Conservation (phyloP, 2,113 vertebrate species). For the Stigmatopora nigra region DNA sequence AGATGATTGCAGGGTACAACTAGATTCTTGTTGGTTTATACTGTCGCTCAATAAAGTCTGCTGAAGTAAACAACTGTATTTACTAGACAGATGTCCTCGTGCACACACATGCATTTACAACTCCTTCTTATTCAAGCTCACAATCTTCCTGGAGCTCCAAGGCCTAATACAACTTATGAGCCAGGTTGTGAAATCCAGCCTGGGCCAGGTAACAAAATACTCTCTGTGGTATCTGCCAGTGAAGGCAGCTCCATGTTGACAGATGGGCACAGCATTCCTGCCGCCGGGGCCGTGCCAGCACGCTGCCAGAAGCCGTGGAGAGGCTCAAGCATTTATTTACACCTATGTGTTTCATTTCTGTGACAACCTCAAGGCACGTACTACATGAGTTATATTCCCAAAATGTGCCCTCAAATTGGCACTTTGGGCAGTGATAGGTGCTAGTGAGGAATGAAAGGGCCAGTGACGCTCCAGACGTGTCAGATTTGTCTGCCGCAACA, state of each 20-base stretch:
- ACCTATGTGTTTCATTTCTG: conserved; percentile 73
- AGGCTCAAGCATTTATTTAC: conserved; percentile 68
- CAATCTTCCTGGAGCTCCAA: conserved; percentile 30
- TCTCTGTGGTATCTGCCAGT: conserved; percentile 64
- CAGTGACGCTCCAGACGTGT: conserved; percentile 39
- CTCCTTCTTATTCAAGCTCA: conserved; percentile 34
- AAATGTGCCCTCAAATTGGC: conserved; percentile 57
- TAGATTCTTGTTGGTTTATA: conserved; percentile 9
- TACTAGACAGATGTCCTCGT: neutral
- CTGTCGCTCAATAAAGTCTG: conserved; percentile 9
- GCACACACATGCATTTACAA: conserved; percentile 12
- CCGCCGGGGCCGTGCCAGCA: conserved; percentile 40
- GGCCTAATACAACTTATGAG: conserved; percentile 36
- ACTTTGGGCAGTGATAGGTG: conserved; percentile 43
- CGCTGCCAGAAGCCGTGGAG: conserved; percentile 59
- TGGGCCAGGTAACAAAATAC: conserved; percentile 62
- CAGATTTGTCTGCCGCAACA: conserved; percentile 17
- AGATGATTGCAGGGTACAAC: conserved; percentile 17
- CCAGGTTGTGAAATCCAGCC: conserved; percentile 65
- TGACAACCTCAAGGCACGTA: conserved; percentile 67
- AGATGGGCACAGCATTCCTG: conserved; percentile 74
- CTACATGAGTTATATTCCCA: conserved; percentile 54
- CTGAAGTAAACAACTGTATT: conserved; percentile 1
- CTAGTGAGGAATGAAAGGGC: conserved; percentile 42
- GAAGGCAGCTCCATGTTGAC: conserved; percentile 66